Base-by-base conservation (phyloP, 1,140 invertebrate species). In the Paracyclopina nana region DNA sequence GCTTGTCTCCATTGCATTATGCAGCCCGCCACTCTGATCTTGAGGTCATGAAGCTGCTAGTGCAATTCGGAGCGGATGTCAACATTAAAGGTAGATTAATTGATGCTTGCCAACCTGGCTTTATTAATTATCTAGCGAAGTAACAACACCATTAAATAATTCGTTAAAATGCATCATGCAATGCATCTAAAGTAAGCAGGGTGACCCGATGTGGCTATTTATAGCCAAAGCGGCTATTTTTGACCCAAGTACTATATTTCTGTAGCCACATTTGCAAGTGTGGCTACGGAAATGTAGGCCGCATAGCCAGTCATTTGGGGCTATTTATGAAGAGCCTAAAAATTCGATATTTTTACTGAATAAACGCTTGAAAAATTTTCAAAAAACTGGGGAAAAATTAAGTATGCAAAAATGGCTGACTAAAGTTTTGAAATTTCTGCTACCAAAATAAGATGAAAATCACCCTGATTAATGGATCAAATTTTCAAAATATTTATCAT, bases 11-110 rank as follows among this genome's bases (percentile, higher is more conserved):
- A 3, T 56, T 68, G 1, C 66, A 68, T 56, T 67, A 68, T 55
- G 66, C 66, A 12, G 63, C 64, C 6, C 60, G 66, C 2, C 68
- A 68, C 53, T 62, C 65, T 43, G 62, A 63, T 52, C 54, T 60
- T 1, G 55, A 55, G 11, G 57, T 65, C 6, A 61, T 65, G 16
- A 60, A 60, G 43, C 46, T 65, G 1, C 58, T 69, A 1, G 57
- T 68, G 8, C 57, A 65, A 30, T 57, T 57, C 29, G 65, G 64
- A 8, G 66, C 67, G 34, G 61, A 63, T 55, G 60, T 63, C 4
- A 61, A 67, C 55, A 57, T 60, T 18, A 43, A 42, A 30, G 66
- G 64, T 38, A 55, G 45, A 27, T n/a, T n/a, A 46, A 1, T 8
- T 31, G 29, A 9, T 31, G 14, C 29, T 9, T 31, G 29, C 8